Evolutionary conservation across 2,888 invertebrate genomes (phyloP).

Genomic region (Girardia tigrina): DNA sequence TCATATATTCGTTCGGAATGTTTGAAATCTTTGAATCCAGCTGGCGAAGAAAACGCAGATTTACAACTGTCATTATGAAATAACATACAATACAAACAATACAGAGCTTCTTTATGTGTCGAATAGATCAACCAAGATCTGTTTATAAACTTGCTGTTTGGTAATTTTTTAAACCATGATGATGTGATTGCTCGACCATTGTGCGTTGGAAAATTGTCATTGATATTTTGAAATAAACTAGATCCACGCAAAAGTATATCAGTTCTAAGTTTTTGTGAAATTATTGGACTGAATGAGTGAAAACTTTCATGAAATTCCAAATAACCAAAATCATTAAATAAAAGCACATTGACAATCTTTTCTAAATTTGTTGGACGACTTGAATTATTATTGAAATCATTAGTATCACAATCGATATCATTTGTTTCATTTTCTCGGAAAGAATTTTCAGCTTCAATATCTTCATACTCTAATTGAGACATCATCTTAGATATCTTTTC

Average conservation of each 20-base stretch:
- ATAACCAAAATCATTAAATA: not conserved
- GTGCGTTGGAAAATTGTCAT: not conserved
- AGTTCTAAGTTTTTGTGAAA: slow-evolving; percentile 1
- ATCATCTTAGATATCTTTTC: too few species aligned
- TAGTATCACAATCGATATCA: too few species aligned
- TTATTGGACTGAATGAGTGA: not conserved
- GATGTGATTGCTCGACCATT: not conserved
- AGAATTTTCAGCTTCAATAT: too few species aligned
- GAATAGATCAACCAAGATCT: slow-evolving; percentile 6
- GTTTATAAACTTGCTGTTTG: not conserved
- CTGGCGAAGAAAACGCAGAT: too few species aligned
- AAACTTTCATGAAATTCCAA: slow-evolving; percentile 9
- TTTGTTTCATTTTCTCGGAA: too few species aligned
- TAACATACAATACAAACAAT: not conserved
- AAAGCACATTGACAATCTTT: not conserved
- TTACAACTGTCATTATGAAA: not conserved
- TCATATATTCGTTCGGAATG: too few species aligned
- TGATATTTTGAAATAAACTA: not conserved
- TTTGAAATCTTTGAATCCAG: too few species aligned
- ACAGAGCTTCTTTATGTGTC: not conserved
- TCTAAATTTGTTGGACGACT: not conserved
- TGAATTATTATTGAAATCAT: too few species aligned
- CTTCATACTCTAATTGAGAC: too few species aligned
- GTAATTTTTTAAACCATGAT: slow-evolving; percentile 7
- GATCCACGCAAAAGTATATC: not conserved